These are phyloP conservation scores for Neodiprion lecontei DNA, from an alignment of 1,140 invertebrate species.

Conservation along the genomic window DNA sequence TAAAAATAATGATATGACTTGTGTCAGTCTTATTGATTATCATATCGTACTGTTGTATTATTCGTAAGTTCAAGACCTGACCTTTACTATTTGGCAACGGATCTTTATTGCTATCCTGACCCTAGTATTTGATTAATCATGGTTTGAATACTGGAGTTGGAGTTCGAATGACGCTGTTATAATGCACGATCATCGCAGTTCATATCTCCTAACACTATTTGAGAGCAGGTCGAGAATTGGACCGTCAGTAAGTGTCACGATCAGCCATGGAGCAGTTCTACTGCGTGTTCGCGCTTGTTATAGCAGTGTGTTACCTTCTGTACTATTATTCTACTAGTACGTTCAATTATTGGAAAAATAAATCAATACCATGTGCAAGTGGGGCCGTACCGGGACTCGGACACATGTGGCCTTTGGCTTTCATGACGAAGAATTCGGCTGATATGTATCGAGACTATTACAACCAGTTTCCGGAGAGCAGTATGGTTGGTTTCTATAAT, in stretches of 20 bases:
- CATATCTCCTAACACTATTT: no score
- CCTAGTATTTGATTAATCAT: no score
- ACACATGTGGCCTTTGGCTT: conserved; percentile 22
- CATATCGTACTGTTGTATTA: no score
- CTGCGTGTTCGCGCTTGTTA: not conserved
- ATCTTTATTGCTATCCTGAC: no score
- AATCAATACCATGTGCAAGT: conserved; percentile 51
- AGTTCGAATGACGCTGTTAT: no score
- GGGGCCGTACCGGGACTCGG: conserved; percentile 27
- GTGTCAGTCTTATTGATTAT: no score
- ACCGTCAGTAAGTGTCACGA: not conserved
- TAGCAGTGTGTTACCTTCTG: conserved; percentile 16
- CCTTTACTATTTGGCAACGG: no score
- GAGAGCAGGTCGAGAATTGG: no score
- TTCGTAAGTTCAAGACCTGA: no score
- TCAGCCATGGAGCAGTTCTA: not conserved
- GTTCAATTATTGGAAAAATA: conserved; percentile 53
- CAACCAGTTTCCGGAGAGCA: conserved; percentile 21
- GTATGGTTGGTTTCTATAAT: conserved; percentile 48
- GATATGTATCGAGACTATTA: conserved; percentile 25
- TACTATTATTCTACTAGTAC: conserved; percentile 40
- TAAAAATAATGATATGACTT: no score
- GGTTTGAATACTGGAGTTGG: no score
- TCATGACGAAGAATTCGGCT: conserved; percentile 25
- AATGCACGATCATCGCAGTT: no score